phyloP scores from a whole-genome alignment of 2,888 invertebrate genomes.

The Osmoderma eremita region DNA sequence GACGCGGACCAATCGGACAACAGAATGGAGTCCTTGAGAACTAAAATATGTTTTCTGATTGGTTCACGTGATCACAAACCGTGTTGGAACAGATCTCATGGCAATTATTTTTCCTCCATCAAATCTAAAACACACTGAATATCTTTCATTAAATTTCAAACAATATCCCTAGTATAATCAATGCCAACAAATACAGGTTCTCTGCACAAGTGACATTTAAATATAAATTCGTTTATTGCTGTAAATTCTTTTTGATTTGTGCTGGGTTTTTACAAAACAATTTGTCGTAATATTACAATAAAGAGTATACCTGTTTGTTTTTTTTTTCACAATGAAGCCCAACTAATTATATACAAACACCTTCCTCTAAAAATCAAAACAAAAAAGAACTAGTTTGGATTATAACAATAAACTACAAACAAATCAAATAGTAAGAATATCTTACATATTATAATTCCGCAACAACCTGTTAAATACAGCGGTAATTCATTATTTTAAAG shows the following conservation, averaged over 20 bases:
- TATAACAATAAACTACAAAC: conserved; percentile 26
- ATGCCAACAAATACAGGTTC: too few species aligned
- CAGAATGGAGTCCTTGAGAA: too few species aligned
- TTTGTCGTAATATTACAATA: not conserved
- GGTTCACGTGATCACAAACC: too few species aligned
- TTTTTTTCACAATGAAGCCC: conserved; percentile 1
- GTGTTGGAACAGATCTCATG: too few species aligned
- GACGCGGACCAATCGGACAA: too few species aligned
- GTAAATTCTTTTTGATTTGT: not conserved
- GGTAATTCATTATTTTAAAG: conserved; percentile 22
- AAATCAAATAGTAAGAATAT: conserved; percentile 46
- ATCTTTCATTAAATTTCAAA: too few species aligned
- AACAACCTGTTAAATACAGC: conserved; percentile 45
- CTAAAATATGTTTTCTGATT: too few species aligned
- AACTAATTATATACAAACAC: conserved; percentile 25
- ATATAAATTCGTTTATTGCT: too few species aligned
- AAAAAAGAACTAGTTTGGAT: not conserved
- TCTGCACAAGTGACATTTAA: too few species aligned
- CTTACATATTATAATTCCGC: conserved; percentile 46
- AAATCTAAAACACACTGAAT: too few species aligned
- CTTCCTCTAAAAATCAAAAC: conserved; percentile 19
- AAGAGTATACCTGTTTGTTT: conserved; percentile 11
- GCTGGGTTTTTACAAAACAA: not conserved
- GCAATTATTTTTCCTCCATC: too few species aligned
- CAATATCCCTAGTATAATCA: too few species aligned